Evolutionary conservation across 2,113 vertebrate genomes (phyloP).

Genomic region (Sus scrofa): T2T-Sscrofa CM000822.6:30373501-30374000

Average conservation of each 20-base stretch:
- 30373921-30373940: no score
- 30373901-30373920: no score
- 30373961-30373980: no score
- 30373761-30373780: background rate
- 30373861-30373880: no score
- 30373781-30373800: no score
- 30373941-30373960: no score
- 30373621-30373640: background rate
- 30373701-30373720: background rate
- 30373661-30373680: background rate
- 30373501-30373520: conserved; percentile 51
- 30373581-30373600: background rate
- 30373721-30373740: background rate
- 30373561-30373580: conserved; percentile 2
- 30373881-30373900: no score
- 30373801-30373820: no score
- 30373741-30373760: background rate
- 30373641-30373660: background rate
- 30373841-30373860: no score
- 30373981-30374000: no score
- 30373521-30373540: conserved; percentile 3
- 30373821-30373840: no score
- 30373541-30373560: background rate
- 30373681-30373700: background rate
- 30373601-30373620: background rate